Base-by-base conservation (phyloP, 30 jellyfish, hydroid and myxozoan genomes). In the Thelohanellus kitauei region DNA sequence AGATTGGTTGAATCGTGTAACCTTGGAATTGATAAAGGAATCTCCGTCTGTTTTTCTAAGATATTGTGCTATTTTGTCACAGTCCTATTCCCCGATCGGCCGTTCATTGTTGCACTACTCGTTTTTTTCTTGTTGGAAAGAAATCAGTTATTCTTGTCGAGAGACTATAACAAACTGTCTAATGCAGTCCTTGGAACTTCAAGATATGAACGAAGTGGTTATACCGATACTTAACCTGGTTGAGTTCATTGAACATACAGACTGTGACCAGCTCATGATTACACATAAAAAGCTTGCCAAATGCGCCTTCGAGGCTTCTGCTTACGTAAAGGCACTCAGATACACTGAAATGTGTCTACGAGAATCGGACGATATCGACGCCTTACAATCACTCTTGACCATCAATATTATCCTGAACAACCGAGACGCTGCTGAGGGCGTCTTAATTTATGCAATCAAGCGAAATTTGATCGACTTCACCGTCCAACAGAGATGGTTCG, bases 381-480 rank as follows among this genome's bases (percentile, higher is more conserved):
- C 66, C 0, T 47, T 75, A 0, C 88, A 75, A 33, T 51, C 95
- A 14, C 58, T 75, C 32, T 43, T 39, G 37, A 75, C 88, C 44
- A 60, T 75, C 41, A 75, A 75, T 63, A 75, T 55, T 51, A 75
- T 61, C 31, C 80, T 75, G 0, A 87, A 75, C 50, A 75, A 75
- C 38, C 87, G 83, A 27, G 95, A 75, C 25, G 95, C 89, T 5
- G 95, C 95, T 1, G 66, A 60, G 29, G 95, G 95, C 16, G 95
- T 75, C 12, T 35, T 75, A 48, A 67, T 60, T 30, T 75, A 63
- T 56, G 88, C 95, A 14, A 55, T 43, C 65, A 57, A 51, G 1
- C 58, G 56, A 42, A 55, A 80, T 13, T 55, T 5, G n/a, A 27
- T 5, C 35, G 10, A 27, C 35, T 5, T 27, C 12, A 12, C 12